Base-by-base conservation (phyloP, 2,113 vertebrate genomes). In the Rhea pennata region DNA sequence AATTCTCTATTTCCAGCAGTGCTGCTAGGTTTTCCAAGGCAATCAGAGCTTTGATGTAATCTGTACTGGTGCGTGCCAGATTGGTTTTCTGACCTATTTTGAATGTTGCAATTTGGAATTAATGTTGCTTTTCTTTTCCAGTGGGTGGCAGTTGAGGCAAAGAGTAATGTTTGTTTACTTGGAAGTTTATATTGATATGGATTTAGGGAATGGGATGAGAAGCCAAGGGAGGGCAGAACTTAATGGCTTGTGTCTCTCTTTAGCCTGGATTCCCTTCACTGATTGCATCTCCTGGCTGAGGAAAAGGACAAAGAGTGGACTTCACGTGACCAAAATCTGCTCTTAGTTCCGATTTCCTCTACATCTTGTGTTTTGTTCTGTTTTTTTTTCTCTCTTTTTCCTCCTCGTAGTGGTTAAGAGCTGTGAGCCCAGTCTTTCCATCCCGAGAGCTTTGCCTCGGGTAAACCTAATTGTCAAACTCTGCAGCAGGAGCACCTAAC, bases 61-160 rank as follows among this genome's bases (percentile, higher is more conserved):
- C 66, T 62, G 10, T 86, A 27, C 26, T 42, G 21, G 4, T 50
- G 40, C 76, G 56, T 81, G 16, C 44, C 64, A 64, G 54, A 42
- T 58, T 80, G 50, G 15, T 92, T 91, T 94, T 84, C 65, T 93
- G 74, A 92, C 74, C 81, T 83, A 26, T 87, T 92, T 92, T 84
- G 58, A 39, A 22, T 84, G 65, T 65, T 86, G 61, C 48, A 79
- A 50, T 91, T 95, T 95, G 82, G 89, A 76, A 40, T 91, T 88
- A 94, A 96, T 95, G 67, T 95, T 96, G 65, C 95, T 95, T 94
- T 96, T 15, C 72, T 88, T 97, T 96, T 97, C 94, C 95, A 95
- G 94, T 96, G 95, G 96, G 95, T 96, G 95, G 95, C 95, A 96
- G 89, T 71, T 96, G 93, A 96, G 84, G 93, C 95, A 95, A 94